Base-by-base conservation (phyloP, 2,888 invertebrate species). In the Rhamphomyia laevipes region DNA sequence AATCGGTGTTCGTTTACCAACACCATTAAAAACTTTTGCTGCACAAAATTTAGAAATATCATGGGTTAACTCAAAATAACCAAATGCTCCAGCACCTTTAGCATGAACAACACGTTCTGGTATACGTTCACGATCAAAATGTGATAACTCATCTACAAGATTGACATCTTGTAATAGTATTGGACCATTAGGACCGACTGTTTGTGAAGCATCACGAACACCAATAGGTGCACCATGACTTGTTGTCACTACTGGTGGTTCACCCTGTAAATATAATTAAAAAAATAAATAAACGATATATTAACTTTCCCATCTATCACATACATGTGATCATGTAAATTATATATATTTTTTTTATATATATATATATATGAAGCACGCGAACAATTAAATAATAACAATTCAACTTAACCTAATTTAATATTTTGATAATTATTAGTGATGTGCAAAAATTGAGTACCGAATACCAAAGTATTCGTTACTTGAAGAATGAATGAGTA, bases 61-160 rank as follows among this genome's bases (percentile, higher is more conserved):
- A 63, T 90, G 82, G 4, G 91, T 91, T 13, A 90, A 85, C 70
- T 90, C 86, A 63, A 92, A 89, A 61, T 86, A 84, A 2, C 86
- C 89, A 67, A 88, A 90, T 2, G 88, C 89, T 23, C 89, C 93
- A 41, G 87, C 91, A 55, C 95, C 96, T 70, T 96, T 96, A 1
- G 96, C 95, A 68, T 95, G 94, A 13, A 60, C n/a, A 1, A 95
- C 94, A 58, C 96, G 80, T 66, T 96, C 95, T 1, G 96, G 95
- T 59, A 96, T 95, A 49, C 95, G 80, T 67, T 97, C 96, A 35
- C 93, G 76, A 66, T 84, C 83, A 65, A 95, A 95, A 59, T 92
- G 81, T 0, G 86, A 77, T 46, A 89, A 75, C 66, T 86, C 86
- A 65, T 90, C 89, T 9, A 89, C 61, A 58, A 81, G 84, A 53